A percentile compares a stretch with the other conserved stretches of the same genome.
phyloP scores from a whole-genome alignment of 2,888 invertebrate genomes.

The Diplazon laetatorius region DNA sequence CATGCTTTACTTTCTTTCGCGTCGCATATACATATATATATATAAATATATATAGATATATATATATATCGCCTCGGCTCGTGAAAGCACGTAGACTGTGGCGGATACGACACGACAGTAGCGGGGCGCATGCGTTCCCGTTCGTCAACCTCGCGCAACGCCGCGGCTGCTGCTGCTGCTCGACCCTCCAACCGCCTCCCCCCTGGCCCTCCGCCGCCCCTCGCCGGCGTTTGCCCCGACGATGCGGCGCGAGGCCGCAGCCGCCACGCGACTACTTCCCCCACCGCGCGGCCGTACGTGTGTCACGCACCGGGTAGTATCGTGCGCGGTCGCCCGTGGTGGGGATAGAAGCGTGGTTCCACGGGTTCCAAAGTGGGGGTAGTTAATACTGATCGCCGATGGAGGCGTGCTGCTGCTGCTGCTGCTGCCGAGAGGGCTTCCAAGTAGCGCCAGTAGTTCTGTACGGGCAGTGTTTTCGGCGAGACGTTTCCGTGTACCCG shows the following conservation, averaged over 20 bases:
- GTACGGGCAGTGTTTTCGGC: conserved; percentile 77
- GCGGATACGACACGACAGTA: conserved; percentile 12
- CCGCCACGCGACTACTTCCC: conserved; percentile 81
- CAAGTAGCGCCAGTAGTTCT: conserved; percentile 77
- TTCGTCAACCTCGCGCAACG: conserved; percentile 35
- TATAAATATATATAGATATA: no score
- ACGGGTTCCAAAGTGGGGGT: conserved; percentile 47
- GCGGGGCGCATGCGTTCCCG: conserved; percentile 37
- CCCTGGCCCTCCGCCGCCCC: conserved; percentile 28
- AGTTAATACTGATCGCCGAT: conserved; percentile 57
- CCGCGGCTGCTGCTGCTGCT: conserved; percentile 54
- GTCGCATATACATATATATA: no score
- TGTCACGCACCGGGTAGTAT: conserved; percentile 78
- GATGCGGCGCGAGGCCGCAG: conserved; percentile 64
- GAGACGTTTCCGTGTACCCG: conserved; percentile 69
- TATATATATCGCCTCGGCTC: no score
- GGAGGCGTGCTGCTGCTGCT: conserved; percentile 70
- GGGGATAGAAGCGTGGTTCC: conserved; percentile 78
- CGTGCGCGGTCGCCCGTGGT: conserved; percentile 75
- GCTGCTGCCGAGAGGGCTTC: conserved; percentile 69
- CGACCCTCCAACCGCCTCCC: conserved; percentile 59
- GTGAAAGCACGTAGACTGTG: conserved; percentile 43
- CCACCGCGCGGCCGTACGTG: conserved; percentile 76
- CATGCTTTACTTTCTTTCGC: no score
- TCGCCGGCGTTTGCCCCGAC: background rate